These are phyloP conservation scores for Palaemon carinicauda DNA, from an alignment of 1,140 invertebrate species.

Conservation along the genomic window DNA sequence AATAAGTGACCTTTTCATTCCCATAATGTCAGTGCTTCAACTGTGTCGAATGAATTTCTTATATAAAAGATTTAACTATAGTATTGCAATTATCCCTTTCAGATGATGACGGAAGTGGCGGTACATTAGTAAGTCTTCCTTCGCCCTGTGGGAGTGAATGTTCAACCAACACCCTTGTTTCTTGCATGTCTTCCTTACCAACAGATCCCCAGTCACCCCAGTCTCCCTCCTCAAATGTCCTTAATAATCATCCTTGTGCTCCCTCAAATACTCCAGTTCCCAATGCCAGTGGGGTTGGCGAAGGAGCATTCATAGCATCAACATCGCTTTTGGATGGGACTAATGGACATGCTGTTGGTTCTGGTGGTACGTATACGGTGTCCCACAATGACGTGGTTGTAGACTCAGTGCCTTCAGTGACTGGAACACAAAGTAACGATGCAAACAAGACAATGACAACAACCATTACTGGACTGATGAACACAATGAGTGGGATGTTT, in stretches of 20 bases:
- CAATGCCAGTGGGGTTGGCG: background rate
- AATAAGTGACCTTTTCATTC: too few relatives aligned
- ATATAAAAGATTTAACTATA: background rate
- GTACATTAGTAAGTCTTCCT: constrained; percentile 40
- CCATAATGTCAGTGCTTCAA: too few relatives aligned
- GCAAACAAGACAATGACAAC: background rate
- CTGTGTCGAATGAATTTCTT: background rate
- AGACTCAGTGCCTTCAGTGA: background rate
- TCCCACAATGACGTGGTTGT: background rate
- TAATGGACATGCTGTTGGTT: background rate
- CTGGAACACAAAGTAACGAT: background rate
- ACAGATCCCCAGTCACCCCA: constrained; percentile 51
- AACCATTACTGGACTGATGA: background rate
- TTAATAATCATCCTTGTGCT: background rate
- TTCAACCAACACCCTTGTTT: constrained; percentile 56
- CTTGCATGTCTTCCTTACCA: constrained; percentile 55
- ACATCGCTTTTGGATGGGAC: too few relatives aligned
- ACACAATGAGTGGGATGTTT: constrained; percentile 7
- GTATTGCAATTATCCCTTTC: background rate
- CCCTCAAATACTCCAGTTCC: background rate
- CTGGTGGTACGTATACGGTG: constrained; percentile 11
- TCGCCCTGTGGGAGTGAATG: constrained; percentile 55
- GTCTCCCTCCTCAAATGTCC: constrained; percentile 21
- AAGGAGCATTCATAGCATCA: background rate
- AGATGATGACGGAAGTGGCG: constrained; percentile 41